Conservation (phyloP, 1,140 invertebrate genomes). For the Brachionus plicatilis region DNA sequence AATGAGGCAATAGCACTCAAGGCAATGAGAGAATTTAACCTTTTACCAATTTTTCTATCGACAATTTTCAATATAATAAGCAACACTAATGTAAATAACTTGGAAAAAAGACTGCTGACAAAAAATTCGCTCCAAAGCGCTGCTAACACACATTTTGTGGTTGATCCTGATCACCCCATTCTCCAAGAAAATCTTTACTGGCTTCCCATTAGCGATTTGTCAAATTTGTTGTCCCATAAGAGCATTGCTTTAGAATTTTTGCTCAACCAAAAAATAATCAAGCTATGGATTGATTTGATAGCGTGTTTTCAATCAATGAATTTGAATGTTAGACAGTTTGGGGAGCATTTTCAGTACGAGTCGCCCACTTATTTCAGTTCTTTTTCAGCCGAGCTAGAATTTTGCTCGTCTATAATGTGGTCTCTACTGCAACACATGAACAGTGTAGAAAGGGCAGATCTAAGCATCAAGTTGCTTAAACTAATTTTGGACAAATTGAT, state of each 20-base stretch:
- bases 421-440: conserved; percentile 78
- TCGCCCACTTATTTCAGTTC: conserved; percentile 92
- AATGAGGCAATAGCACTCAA: conserved; percentile 80
- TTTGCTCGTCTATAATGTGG: conserved; percentile 94
- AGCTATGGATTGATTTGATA: conserved; percentile 89
- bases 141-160: conserved; percentile 3
- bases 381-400: conserved; percentile 90
- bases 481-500: not conserved
- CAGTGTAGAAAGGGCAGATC: not conserved
- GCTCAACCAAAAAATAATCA: conserved; percentile 72
- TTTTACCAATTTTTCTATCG: conserved; percentile 87
- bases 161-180: conserved; percentile 75
- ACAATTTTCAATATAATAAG: conserved; percentile 88
- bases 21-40: conserved; percentile 80
- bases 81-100: conserved; percentile 58
- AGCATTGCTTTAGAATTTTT: conserved; percentile 83
- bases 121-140: not conserved
- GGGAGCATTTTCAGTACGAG: conserved; percentile 89
- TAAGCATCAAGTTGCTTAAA: not conserved
- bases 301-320: conserved; percentile 95
- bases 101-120: conserved; percentile 49
- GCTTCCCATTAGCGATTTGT: conserved; percentile 91
- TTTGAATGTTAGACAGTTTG: conserved; percentile 80
- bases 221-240: conserved; percentile 88
- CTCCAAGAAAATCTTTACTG: conserved; percentile 98